Conservation (phyloP, 1,140 invertebrate genomes). For the Schlechtendalia chinensis region DNA sequence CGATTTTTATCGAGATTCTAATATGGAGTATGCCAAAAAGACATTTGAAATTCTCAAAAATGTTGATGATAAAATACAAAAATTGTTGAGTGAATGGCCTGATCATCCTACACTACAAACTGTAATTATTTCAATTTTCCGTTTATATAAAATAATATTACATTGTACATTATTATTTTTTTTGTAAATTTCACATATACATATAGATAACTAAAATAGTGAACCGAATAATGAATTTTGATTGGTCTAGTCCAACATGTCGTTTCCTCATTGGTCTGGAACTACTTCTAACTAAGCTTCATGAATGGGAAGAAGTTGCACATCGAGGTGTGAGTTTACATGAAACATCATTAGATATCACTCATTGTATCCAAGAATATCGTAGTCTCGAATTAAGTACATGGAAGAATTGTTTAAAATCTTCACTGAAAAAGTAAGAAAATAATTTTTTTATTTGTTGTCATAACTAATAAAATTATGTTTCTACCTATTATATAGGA, state of each 20-base stretch:
- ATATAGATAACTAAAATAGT: conserved; percentile 68
- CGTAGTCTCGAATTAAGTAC: conserved; percentile 83
- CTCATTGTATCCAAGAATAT: conserved; percentile 84
- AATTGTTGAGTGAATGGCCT: conserved; percentile 80
- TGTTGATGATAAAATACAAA: conserved; percentile 64
- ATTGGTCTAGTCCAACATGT: conserved; percentile 77
- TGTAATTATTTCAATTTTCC: conserved; percentile 59
- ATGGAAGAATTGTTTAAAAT: conserved; percentile 69
- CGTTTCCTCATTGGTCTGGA: conserved; percentile 89
- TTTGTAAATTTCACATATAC: conserved; percentile 16
- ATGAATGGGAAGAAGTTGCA: conserved; percentile 91
- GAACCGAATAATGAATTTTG: conserved; percentile 73
- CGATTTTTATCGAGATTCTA: conserved; percentile 86
- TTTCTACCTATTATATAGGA: conserved; percentile 57
- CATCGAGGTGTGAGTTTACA: conserved; percentile 80
- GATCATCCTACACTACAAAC: conserved; percentile 83
- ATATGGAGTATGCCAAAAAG: conserved; percentile 72
- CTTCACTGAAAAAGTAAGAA: conserved; percentile 60
- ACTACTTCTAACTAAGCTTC: conserved; percentile 75
- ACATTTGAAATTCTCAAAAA: conserved; percentile 68
- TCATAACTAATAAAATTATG: neutral
- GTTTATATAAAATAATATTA: conserved; percentile 43
- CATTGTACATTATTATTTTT: too few relatives aligned
- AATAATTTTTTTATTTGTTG: neutral
- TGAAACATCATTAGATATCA: conserved; percentile 68